Conservation (phyloP, 2,113 vertebrate species). For the Prunella fulvescens region DNA sequence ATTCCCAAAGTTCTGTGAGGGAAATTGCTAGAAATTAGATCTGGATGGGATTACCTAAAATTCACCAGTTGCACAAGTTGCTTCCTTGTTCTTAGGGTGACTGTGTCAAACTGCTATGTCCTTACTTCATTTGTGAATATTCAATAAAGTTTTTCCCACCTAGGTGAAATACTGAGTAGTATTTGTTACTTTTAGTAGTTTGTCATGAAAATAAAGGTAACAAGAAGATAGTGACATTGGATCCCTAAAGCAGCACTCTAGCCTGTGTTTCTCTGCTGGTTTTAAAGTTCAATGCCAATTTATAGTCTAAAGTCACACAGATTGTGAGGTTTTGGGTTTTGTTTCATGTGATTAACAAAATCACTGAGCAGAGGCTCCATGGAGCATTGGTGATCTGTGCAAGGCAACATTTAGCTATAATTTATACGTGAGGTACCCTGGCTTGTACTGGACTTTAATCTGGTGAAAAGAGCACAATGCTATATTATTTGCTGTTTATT, state of each 20-base stretch:
- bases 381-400: background rate
- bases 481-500: background rate
- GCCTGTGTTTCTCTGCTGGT: background rate
- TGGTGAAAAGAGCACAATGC: background rate
- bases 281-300: background rate
- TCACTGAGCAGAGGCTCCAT: background rate
- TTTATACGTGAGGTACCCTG: background rate
- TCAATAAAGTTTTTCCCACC: background rate
- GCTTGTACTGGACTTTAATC: background rate
- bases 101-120: background rate
- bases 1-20: background rate
- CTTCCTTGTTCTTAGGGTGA: background rate
- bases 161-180: background rate
- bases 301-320: background rate
- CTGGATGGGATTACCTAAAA: background rate
- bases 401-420: background rate
- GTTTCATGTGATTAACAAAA: background rate
- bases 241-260: background rate
- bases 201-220: background rate
- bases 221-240: background rate
- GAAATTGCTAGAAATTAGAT: background rate
- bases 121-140: background rate
- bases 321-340: background rate
- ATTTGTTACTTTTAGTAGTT: background rate
- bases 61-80: background rate